Base-by-base conservation (phyloP, 2,797 vertebrate species). In the Phrynocephalus vlangalii region DNA sequence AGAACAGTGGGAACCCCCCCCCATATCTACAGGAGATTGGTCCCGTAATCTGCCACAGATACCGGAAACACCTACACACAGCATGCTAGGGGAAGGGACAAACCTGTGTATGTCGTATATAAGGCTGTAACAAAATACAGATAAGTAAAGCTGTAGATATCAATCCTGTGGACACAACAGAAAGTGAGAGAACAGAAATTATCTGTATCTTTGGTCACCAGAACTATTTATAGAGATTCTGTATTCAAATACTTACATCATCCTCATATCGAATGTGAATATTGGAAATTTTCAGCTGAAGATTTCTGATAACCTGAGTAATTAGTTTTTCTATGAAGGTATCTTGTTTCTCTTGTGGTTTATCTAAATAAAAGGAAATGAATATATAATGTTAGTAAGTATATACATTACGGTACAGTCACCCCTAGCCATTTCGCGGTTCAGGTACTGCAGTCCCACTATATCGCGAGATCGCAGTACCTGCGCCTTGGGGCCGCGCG, bases 221-320 rank as follows among this genome's bases (percentile, higher is more conserved):
- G 3, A 86, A 87, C 22, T 81, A 48, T 0, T 72, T 84, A 86
- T 83, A 82, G 18, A n/a, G 6, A 68, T 38, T 67, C 22, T 30
- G 80, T 81, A 28, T 10, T 80, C 38, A 85, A 85, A 81, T 85
- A 98, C 99, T 99, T 96, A 99, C 99, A 93, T 98, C 96, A 96
- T 99, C 99, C 94, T 99, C 99, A 93, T 99, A 99, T 91, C 99
- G 98, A 92, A 99, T 89, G 77, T 99, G 99, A 92, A 99, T 99
- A 93, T 98, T 99, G 86, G 98, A 99, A 95, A 99, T 99, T 96
- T 98, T 99, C 94, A 99, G 96, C 92, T 99, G 98, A 91, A 99
- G 97, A 96, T 99, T 99, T 97, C 98, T 99, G 93, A 99, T 99
- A 92, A 99, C 98, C 95, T 99, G 99, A 92, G 99, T 99, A 87